These are phyloP conservation scores for Neoitamus cyanurus DNA, from an alignment of 2,888 invertebrate genomes.

Conservation along the genomic window DNA sequence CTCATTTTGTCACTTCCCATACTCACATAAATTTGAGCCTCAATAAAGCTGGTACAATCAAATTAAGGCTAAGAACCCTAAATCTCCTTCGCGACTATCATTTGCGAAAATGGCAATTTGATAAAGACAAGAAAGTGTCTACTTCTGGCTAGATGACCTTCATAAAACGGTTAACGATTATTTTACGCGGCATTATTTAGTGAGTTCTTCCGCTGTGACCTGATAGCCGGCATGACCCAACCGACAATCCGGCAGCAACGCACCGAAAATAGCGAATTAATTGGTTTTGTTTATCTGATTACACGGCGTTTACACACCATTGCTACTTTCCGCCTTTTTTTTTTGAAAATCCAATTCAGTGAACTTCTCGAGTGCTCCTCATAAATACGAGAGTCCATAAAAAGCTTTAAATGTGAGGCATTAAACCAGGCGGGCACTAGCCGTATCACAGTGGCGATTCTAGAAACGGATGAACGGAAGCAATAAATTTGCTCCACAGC, in stretches of 20 bases:
- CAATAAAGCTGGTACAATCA: neutral
- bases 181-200: conserved; percentile 1
- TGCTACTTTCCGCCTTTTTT: conserved; percentile 16
- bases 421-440: conserved; percentile 36
- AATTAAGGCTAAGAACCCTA: conserved; percentile 20
- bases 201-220: neutral
- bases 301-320: conserved; percentile 24
- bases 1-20: neutral
- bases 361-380: conserved; percentile 29
- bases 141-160: neutral
- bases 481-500: conserved; percentile 33
- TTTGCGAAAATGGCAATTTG: neutral
- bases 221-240: neutral
- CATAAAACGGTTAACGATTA: conserved; percentile 17
- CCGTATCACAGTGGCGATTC: conserved; percentile 41
- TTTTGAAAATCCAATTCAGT: conserved; percentile 36
- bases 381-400: conserved; percentile 42
- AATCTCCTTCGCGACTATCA: neutral
- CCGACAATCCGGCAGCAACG: neutral
- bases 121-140: neutral
- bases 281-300: conserved; percentile 36
- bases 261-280: conserved; percentile 6
- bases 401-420: conserved; percentile 43
- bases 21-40: neutral
- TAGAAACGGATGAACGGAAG: conserved; percentile 43